Evolutionary conservation across 2,888 invertebrate genomes (phyloP).

Genomic region (Oscheius sp.): DNA sequence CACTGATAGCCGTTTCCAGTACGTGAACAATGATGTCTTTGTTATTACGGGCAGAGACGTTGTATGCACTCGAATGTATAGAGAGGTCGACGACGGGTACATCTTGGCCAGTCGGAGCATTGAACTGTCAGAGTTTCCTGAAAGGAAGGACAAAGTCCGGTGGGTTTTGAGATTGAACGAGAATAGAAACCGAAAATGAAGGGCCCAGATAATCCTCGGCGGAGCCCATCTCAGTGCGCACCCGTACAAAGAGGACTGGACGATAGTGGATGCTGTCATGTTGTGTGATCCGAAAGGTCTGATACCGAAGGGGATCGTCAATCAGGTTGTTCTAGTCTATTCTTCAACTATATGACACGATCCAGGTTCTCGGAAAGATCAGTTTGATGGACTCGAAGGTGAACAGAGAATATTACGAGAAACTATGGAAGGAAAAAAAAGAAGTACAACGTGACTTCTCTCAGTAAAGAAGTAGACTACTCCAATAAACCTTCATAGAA

Average conservation of each 20-base stretch:
- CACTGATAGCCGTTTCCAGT: slow-evolving; percentile 45
- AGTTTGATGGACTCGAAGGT: no score
- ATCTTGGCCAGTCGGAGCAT: slow-evolving; percentile 58
- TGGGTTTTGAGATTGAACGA: neutral
- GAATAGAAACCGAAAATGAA: neutral
- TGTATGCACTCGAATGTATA: slow-evolving; percentile 56
- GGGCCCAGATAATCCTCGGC: slow-evolving; percentile 16
- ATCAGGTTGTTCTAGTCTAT: slow-evolving; percentile 1
- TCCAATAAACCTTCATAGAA: no score
- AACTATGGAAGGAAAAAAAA: no score
- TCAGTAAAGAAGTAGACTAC: no score
- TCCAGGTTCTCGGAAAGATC: no score
- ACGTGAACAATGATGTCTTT: slow-evolving; percentile 62
- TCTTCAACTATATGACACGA: no score
- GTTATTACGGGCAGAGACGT: slow-evolving; percentile 63
- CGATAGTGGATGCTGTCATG: slow-evolving; percentile 20
- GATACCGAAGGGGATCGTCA: slow-evolving; percentile 13
- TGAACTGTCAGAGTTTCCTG: slow-evolving; percentile 39
- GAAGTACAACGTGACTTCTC: no score
- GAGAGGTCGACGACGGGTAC: slow-evolving; percentile 49
- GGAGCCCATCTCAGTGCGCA: neutral
- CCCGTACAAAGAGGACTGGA: neutral
- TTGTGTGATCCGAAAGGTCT: slow-evolving; percentile 18
- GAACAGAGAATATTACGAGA: no score
- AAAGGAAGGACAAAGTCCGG: slow-evolving; percentile 39